Evolutionary conservation across 2,113 vertebrate genomes (phyloP).

Genomic region (Catharus bicknelli): DNA sequence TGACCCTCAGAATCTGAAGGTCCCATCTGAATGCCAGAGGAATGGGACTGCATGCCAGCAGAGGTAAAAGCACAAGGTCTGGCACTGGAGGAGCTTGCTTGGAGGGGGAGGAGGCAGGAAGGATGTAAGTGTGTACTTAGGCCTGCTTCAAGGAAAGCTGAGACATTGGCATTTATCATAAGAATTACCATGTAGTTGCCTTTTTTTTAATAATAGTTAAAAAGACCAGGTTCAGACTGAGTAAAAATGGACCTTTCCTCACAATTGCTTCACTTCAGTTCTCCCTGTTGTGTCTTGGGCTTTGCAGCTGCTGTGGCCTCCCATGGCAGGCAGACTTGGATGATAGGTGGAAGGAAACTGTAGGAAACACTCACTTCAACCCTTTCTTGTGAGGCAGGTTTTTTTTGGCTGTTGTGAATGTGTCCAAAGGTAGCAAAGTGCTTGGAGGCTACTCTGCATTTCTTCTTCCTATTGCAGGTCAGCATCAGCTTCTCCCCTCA

Average conservation of each 20-base stretch:
- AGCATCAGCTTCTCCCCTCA: neutral
- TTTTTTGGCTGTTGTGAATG: neutral
- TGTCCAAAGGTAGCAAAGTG: neutral
- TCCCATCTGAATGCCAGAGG: neutral
- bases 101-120: conserved; percentile 15
- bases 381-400: neutral
- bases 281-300: rapidly evolving
- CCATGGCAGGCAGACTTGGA: neutral
- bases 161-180: neutral
- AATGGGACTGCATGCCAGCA: neutral
- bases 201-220: neutral
- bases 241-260: neutral
- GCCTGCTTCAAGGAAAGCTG: neutral
- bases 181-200: neutral
- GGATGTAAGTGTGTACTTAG: conserved; percentile 36
- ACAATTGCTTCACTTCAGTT: neutral
- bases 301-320: neutral
- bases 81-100: neutral
- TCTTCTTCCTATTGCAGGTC: neutral
- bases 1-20: neutral
- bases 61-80: conserved; percentile 25
- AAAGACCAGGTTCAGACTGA: neutral
- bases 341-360: neutral
- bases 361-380: conserved; percentile 10
- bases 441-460: neutral